Evolutionary conservation across 2,797 vertebrate genomes (phyloP).

Genomic region (Pelodytes ibericus): DNA sequence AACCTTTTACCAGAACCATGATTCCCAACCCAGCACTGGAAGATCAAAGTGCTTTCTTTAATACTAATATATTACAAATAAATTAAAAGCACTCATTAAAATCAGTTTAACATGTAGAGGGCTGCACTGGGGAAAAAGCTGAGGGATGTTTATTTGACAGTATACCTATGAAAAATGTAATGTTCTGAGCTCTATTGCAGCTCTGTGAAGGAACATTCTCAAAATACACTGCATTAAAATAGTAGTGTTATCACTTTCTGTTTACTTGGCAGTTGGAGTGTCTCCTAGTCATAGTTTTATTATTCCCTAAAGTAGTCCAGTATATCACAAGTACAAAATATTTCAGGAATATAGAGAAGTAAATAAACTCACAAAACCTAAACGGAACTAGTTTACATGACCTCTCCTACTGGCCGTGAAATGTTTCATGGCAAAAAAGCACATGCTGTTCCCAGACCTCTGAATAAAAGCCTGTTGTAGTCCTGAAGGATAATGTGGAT

Average conservation of each 20-base stretch:
- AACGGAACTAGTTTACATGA: slow-evolving; percentile 22
- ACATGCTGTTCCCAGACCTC: slow-evolving; percentile 23
- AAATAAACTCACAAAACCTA: slow-evolving; percentile 24
- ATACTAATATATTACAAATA: slow-evolving; percentile 65
- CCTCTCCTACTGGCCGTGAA: slow-evolving; percentile 15
- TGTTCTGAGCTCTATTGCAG: neutral
- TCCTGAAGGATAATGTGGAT: slow-evolving; percentile 23
- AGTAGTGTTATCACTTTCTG: neutral
- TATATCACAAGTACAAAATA: slow-evolving; percentile 9
- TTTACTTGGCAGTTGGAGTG: neutral
- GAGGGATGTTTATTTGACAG: neutral
- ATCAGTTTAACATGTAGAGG: slow-evolving; percentile 57
- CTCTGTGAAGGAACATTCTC: neutral
- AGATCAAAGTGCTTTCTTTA: slow-evolving; percentile 62
- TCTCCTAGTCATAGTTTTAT: slow-evolving; percentile 8
- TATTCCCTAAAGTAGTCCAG: neutral
- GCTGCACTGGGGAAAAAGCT: neutral
- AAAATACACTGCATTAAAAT: neutral
- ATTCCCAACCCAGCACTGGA: slow-evolving; percentile 61
- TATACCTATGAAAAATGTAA: neutral
- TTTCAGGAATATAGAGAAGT: slow-evolving; percentile 7
- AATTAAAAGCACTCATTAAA: slow-evolving; percentile 64
- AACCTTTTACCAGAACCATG: slow-evolving; percentile 62
- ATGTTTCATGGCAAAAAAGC: slow-evolving; percentile 20
- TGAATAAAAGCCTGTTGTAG: slow-evolving; percentile 33